These are phyloP conservation scores for Ibycter americanus DNA, from an alignment of 2,797 vertebrate species.

Conservation along the genomic window DNA sequence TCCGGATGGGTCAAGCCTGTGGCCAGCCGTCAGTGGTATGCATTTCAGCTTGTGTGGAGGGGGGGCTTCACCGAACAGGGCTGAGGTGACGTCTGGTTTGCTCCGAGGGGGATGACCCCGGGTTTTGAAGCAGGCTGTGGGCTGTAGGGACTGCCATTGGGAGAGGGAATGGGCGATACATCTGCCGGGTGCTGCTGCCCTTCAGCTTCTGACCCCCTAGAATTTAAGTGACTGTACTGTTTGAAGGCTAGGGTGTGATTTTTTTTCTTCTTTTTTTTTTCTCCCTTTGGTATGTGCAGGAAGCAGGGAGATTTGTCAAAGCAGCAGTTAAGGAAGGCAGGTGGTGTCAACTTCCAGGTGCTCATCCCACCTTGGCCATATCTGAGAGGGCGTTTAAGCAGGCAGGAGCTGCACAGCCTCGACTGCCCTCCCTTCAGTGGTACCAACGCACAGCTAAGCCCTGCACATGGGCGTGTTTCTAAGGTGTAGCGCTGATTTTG, in stretches of 20 bases:
- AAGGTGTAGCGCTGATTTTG: neutral
- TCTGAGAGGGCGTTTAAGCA: neutral
- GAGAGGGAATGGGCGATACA: fast-evolving
- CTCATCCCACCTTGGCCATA: neutral
- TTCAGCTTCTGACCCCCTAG: neutral
- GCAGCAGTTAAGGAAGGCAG: neutral
- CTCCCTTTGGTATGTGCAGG: neutral
- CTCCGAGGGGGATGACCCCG: neutral
- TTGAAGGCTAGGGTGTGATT: neutral
- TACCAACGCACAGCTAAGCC: neutral
- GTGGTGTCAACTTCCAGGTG: neutral
- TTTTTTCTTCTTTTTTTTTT: neutral
- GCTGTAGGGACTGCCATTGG: neutral
- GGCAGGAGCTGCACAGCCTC: neutral
- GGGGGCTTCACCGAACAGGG: neutral
- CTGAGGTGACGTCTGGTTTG: neutral
- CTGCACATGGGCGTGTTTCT: neutral
- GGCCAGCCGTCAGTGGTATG: neutral
- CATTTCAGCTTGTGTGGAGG: neutral
- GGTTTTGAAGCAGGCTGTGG: neutral
- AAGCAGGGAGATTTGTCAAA: neutral
- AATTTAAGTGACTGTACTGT: neutral
- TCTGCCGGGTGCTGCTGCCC: neutral
- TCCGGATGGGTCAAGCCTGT: constrained; percentile 19
- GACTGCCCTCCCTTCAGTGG: fast-evolving